Evolutionary conservation across 2,113 vertebrate genomes (phyloP).

Genomic region (Chitala chitala): DNA sequence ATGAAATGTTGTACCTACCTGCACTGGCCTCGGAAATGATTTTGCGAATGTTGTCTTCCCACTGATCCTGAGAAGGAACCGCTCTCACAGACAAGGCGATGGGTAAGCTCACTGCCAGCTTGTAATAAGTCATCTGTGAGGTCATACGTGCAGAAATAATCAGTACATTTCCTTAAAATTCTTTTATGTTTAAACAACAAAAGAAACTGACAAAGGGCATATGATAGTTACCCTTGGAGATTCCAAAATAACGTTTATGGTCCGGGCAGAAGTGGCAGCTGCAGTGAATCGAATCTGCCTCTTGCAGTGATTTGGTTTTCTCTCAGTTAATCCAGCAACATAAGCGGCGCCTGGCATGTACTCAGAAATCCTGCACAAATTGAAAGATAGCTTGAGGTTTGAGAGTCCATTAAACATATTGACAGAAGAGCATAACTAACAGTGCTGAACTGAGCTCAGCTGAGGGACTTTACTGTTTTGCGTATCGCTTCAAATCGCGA

Average conservation of each 20-base stretch:
- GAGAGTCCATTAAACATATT: not conserved
- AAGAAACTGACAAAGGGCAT: not conserved
- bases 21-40: constrained; percentile 38
- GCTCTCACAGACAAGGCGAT: constrained; percentile 55
- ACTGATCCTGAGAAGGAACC: constrained; percentile 30
- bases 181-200: not conserved
- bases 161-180: not conserved
- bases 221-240: constrained; percentile 52
- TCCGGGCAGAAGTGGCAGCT: constrained; percentile 52
- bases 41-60: constrained; percentile 29
- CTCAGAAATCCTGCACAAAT: constrained; percentile 51
- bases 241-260: constrained; percentile 56
- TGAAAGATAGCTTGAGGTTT: not conserved
- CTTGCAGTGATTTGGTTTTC: constrained; percentile 46
- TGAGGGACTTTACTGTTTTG: constrained; percentile 53
- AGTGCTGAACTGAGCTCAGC: not conserved
- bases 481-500: constrained; percentile 32
- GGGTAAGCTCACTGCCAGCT: constrained; percentile 56
- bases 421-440: not conserved
- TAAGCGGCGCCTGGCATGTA: constrained; percentile 43
- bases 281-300: constrained; percentile 53
- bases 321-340: constrained; percentile 45
- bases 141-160: not conserved
- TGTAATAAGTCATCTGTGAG: constrained; percentile 59
- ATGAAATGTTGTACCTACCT: constrained; percentile 42